These are phyloP conservation scores for Hepsetus odoe DNA, from an alignment of 2,113 vertebrate species.

Conservation along the genomic window DNA sequence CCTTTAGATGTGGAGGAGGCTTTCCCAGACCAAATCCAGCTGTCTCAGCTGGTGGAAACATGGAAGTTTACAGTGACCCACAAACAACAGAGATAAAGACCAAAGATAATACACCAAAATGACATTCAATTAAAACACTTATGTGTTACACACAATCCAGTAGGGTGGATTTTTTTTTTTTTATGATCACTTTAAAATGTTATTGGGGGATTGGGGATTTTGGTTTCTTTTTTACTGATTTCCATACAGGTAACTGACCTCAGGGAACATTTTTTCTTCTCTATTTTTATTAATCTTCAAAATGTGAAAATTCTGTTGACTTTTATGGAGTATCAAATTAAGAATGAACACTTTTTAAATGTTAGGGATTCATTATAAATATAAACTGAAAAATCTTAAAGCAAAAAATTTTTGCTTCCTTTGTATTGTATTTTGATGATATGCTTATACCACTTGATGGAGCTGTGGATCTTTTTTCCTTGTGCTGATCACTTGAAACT, in stretches of 20 bases:
- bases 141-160: neutral
- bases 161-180: neutral
- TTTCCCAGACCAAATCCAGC: constrained; percentile 80
- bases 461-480: constrained; percentile 14
- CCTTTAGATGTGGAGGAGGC: constrained; percentile 70
- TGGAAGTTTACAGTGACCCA: constrained; percentile 81
- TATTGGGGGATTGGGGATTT: neutral
- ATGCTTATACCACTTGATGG: constrained; percentile 31
- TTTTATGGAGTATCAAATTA: neutral
- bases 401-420: too few species aligned
- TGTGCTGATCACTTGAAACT: neutral
- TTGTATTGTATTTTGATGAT: neutral
- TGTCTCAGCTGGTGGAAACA: constrained; percentile 74
- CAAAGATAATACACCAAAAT: constrained; percentile 50
- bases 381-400: too few species aligned
- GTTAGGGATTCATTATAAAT: neutral
- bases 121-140: neutral
- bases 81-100: constrained; percentile 68
- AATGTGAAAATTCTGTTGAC: constrained; percentile 10
- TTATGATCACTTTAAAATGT: neutral
- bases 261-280: neutral
- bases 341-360: neutral
- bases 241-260: neutral
- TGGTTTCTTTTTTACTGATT: neutral
- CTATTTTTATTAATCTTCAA: neutral